Conservation (phyloP, 2,888 invertebrate species). For the Criorhina ranunculi region DNA sequence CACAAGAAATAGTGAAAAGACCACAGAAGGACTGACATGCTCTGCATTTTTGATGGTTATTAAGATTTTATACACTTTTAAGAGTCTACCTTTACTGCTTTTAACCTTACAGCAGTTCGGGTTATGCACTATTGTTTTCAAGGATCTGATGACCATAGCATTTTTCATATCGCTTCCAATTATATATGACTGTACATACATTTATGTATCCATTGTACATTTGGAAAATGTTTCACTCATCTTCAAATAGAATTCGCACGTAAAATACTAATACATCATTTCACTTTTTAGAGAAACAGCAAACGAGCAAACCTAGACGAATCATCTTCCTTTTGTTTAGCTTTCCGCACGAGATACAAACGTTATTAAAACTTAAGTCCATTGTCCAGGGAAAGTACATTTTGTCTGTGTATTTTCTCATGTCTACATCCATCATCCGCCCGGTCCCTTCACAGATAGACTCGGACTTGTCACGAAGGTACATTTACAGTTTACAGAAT, state of each 20-base stretch:
- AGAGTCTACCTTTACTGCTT: too few relatives aligned
- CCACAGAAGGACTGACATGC: too few relatives aligned
- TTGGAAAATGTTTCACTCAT: conserved; percentile 12
- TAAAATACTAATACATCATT: conserved; percentile 47
- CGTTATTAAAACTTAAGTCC: conserved; percentile 34
- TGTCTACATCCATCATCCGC: conserved; percentile 36
- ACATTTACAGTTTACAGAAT: conserved; percentile 32
- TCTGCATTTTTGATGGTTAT: too few relatives aligned
- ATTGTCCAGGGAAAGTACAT: conserved; percentile 22
- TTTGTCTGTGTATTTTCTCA: conserved; percentile 4
- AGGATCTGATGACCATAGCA: too few relatives aligned
- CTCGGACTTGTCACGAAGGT: conserved; percentile 33
- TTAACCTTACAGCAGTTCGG: too few relatives aligned
- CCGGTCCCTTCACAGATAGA: conserved; percentile 15
- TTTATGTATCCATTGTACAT: neutral
- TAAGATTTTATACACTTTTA: too few relatives aligned
- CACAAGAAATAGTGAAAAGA: too few relatives aligned
- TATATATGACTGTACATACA: too few relatives aligned
- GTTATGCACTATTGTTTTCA: too few relatives aligned
- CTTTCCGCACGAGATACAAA: conserved; percentile 37
- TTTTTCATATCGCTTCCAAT: too few relatives aligned
- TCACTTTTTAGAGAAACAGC: conserved; percentile 14
- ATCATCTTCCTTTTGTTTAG: conserved; percentile 5
- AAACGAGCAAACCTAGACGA: conserved; percentile 23
- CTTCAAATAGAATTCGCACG: conserved; percentile 27